These are phyloP conservation scores for Heterohyrax brucei DNA, from an alignment of 2,797 vertebrate genomes.

Conservation along the genomic window DNA sequence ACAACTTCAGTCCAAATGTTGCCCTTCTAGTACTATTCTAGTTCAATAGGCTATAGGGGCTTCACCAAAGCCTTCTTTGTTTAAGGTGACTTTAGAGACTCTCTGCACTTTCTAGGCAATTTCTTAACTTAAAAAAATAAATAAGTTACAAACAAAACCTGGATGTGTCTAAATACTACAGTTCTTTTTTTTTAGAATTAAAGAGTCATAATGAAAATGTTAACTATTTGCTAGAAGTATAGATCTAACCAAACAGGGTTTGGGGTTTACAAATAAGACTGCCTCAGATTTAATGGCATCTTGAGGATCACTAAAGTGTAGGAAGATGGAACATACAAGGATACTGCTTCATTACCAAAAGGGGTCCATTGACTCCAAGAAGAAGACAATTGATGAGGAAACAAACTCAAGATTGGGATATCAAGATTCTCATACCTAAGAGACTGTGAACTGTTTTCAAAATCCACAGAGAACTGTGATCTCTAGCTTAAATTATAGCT, in stretches of 20 bases:
- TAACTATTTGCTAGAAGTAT: background rate
- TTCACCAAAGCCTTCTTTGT: background rate
- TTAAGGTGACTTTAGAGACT: background rate
- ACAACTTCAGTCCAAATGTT: too few species aligned
- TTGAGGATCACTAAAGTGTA: background rate
- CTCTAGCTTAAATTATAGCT: conserved; percentile 51
- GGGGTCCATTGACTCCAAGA: background rate
- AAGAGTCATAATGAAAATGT: background rate
- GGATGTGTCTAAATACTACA: background rate
- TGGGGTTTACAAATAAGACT: background rate
- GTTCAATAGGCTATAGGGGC: background rate
- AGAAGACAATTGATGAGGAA: background rate
- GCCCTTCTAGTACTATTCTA: rapidly evolving
- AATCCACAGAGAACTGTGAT: background rate
- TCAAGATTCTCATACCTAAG: background rate
- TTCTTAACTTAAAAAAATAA: background rate
- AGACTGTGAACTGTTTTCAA: background rate
- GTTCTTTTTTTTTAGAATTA: background rate
- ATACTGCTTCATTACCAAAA: background rate
- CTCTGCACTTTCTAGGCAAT: background rate
- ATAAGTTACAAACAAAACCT: background rate
- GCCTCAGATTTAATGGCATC: background rate
- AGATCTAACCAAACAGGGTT: background rate
- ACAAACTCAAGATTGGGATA: background rate
- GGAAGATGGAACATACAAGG: background rate